Evolutionary conservation across 2,797 vertebrate species (phyloP), one percentile per base, ranked within the genome.

Genomic region (Okamejei kenojei): DNA sequence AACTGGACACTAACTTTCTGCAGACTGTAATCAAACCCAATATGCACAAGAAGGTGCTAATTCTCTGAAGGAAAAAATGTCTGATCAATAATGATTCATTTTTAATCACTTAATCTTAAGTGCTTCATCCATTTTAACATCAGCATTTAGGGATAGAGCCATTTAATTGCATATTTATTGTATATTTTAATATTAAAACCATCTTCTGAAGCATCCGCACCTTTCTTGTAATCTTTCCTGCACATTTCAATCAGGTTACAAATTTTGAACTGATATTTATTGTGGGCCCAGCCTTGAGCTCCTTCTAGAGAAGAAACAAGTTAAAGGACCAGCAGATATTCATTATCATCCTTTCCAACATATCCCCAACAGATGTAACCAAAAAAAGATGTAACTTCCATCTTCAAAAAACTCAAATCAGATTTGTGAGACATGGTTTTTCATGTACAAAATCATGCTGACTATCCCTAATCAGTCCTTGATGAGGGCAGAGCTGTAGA

Each of bases 151-250:
- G 17, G 32, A 7, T 17, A 68, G 38, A 26, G 38, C 4, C 17
- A 90, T 23, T 90, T 38, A 90, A 71, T 90, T 32, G 32, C 32
- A 68, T n/a, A n/a, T 88, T 29, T 61, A 88, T 68, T n/a, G 58
- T 88, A 88, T 65, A 26, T 32, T 88, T 88, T 65, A 45, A 82
- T 54, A 88, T 32, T 21, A 88, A 88, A 65, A 88, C 61, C 10
- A 15, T 71, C 63, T 80, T 61, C 26, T 58, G 81, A 84, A 82
- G 58, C 54, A 90, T 71, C 86, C 68, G 32, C 45, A 32, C 21
- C 21, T 71, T 32, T 10, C 15, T n/a, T 19, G 10, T 35, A 90
- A 90, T 17, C 63, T 35, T 90, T 3, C n/a, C 32, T 38, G 61
- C 63, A 65, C 61, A 63, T 88, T 88, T n/a, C n/a, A 61, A 90